These are phyloP conservation scores for Aradophagus sp. DNA, from an alignment of 1,140 invertebrate species.

Conservation along the genomic window DNA sequence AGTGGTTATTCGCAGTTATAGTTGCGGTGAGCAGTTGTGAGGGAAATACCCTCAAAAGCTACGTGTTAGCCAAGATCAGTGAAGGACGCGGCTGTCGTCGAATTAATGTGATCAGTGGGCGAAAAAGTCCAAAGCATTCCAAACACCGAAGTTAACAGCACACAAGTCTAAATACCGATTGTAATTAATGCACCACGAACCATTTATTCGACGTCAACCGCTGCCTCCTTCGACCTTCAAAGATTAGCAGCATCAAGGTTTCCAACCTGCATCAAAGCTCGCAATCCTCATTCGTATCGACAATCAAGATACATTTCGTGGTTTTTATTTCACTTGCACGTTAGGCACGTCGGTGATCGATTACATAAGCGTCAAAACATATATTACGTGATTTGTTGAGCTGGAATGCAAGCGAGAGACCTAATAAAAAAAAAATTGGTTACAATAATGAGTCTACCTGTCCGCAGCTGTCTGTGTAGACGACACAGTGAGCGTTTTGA, in stretches of 20 bases:
- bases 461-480: conserved; percentile 95
- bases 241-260: conserved; percentile 74
- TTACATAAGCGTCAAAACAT: too few relatives aligned
- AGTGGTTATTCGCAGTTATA: conserved; percentile 76
- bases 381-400: conserved; percentile 47
- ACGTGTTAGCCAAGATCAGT: conserved; percentile 74
- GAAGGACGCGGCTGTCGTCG: conserved; percentile 55
- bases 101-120: conserved; percentile 14
- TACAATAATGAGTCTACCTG: conserved; percentile 86
- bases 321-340: too few relatives aligned
- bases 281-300: conserved; percentile 39
- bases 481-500: conserved; percentile 91
- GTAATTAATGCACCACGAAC: conserved; percentile 14
- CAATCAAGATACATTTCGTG: too few relatives aligned
- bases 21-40: conserved; percentile 76
- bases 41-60: conserved; percentile 74
- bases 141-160: conserved; percentile 13
- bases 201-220: conserved; percentile 42
- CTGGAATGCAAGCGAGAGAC: conserved; percentile 70
- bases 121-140: conserved; percentile 12
- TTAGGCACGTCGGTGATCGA: too few relatives aligned
- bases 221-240: conserved; percentile 66
- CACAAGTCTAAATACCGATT: too few relatives aligned
- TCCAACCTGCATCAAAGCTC: conserved; percentile 67
- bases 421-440: conserved; percentile 77